Conservation (phyloP, 1,140 invertebrate species). For the Brachionus asplanchnoidis region DNA sequence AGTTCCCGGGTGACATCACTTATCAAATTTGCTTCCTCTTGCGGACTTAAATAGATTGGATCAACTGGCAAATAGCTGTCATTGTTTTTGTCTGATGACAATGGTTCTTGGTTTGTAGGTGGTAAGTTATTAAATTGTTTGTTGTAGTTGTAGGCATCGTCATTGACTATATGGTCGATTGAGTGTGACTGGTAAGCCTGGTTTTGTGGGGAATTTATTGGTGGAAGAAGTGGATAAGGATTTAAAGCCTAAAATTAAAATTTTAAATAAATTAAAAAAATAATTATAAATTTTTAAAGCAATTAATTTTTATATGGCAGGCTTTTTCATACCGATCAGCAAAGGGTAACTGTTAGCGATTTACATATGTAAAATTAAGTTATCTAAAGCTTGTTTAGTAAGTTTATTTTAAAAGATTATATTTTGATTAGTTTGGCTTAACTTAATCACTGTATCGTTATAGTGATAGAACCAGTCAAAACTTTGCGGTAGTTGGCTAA, state of each 20-base stretch:
- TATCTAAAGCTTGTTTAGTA: background rate
- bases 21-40: slow-evolving; percentile 11
- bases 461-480: slow-evolving; percentile 30
- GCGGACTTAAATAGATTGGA: slow-evolving; percentile 14
- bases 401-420: background rate
- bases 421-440: background rate
- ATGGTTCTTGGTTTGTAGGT: background rate
- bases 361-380: background rate
- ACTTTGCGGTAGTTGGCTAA: background rate
- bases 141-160: background rate
- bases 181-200: background rate
- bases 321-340: background rate
- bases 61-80: slow-evolving; percentile 35
- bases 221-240: slow-evolving; percentile 14
- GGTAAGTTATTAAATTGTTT: background rate
- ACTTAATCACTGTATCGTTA: slow-evolving; percentile 27
- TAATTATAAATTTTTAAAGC: background rate
- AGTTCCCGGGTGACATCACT: background rate
- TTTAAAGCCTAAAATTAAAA: slow-evolving; percentile 20
- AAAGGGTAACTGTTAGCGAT: background rate
- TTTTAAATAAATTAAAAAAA: background rate
- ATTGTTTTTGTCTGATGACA: background rate
- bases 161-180: slow-evolving; percentile 1
- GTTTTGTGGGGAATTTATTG: background rate
- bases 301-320: background rate